Base-by-base conservation (phyloP, 2,888 invertebrate genomes). In the Drosophila histrio region DNA sequence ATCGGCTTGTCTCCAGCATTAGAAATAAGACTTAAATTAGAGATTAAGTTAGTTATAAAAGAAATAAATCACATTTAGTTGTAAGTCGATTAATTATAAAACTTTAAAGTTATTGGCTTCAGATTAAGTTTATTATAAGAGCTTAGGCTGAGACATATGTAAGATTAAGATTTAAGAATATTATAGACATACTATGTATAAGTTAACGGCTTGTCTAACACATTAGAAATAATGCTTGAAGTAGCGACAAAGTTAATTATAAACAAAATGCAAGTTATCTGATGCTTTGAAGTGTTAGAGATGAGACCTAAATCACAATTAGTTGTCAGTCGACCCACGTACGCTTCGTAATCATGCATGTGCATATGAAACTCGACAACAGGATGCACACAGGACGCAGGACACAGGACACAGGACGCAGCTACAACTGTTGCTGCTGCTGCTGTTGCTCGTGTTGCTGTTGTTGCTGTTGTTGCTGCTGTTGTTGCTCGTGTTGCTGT, bases 261-360 rank as follows among this genome's bases (percentile, higher is more conserved):
- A 8, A 28, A 8, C 7, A 7, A 19, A 11, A 17, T 19, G 22
- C 9, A 8, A 13, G 21, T 15, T 15, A 17, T 43, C 6, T 15
- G 7, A 9, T n/a, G 24, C 13, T 26, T 5, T 11, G 17, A 26
- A n/a, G 36, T n/a, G 17, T 36, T 26, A 17, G 17, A 19, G 32
- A 28, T 19, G 9, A 15, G n/a, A 38, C 11, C n/a, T 7, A 4
- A 19, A 36, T 28, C 39, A 34, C 39, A 34, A 58, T 43, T 21
- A 61, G 32, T 32, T 44, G 26, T 50, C 15, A 26, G 32, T 8
- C 26, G 13, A 6, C 77, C 77, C 72, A 52, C 56, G 68, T 39
- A 13, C 6, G 11, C 28, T n/a, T n/a, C 28, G 22, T 32, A 36
- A 36, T 44, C 61, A 46, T 9, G 47, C 34, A 38, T 53, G 38